Evolutionary conservation across 1,140 invertebrate species (phyloP).

Genomic region (Bilobella aurantiaca): DNA sequence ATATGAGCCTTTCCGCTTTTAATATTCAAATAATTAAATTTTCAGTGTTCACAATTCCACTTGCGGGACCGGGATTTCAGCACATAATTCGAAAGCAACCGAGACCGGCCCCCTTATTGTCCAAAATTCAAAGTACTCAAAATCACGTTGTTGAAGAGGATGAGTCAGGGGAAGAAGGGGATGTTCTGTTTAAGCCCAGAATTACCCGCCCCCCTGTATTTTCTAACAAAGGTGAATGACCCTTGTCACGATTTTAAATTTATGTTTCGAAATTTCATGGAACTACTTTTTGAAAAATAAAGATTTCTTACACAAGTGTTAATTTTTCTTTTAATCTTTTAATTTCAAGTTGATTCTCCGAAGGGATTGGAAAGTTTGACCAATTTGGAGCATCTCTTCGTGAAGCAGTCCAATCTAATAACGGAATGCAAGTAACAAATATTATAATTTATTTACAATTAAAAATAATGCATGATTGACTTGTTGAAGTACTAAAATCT

Average conservation of each 20-base stretch:
- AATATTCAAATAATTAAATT: background rate
- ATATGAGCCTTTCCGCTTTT: too few species aligned
- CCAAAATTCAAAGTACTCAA: background rate
- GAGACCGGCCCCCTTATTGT: background rate
- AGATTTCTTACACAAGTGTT: background rate
- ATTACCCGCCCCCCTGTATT: background rate
- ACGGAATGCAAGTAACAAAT: constrained; percentile 24
- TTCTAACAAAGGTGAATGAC: background rate
- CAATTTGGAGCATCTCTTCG: constrained; percentile 23
- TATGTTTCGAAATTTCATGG: too few species aligned
- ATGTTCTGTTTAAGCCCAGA: background rate
- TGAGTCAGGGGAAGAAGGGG: background rate
- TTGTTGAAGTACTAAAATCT: too few species aligned
- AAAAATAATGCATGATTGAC: background rate
- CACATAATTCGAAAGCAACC: background rate
- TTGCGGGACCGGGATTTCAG: background rate
- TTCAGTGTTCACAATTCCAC: background rate
- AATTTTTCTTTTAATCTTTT: background rate
- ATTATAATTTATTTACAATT: constrained; percentile 6
- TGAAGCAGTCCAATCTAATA: constrained; percentile 27
- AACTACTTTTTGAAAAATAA: too few species aligned
- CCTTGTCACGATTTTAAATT: background rate
- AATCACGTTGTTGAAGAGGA: background rate
- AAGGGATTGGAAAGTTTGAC: constrained; percentile 24
- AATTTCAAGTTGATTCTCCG: constrained; percentile 13